A percentile compares a stretch with the other conserved stretches of the same genome.
phyloP scores from a whole-genome alignment of 2,113 vertebrate genomes.

The Micromys minutus region DNA sequence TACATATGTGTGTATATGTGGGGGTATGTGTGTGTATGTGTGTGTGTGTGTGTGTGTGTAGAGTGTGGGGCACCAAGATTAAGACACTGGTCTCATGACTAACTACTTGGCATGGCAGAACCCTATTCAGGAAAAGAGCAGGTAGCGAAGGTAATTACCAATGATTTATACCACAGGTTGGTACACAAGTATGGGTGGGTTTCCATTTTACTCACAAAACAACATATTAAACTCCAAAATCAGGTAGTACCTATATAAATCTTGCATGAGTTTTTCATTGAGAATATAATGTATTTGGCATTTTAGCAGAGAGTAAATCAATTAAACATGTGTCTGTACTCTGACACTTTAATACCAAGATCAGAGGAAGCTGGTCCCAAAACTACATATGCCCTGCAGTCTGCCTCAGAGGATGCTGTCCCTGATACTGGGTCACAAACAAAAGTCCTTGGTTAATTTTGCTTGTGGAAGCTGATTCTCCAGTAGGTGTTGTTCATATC shows the following conservation, averaged over 20 bases:
- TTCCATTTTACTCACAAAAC: not conserved
- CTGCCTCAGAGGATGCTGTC: not conserved
- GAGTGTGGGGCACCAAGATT: not conserved
- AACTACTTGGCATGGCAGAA: too few species aligned
- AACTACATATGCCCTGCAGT: not conserved
- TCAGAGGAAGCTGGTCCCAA: not conserved
- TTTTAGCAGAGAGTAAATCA: conserved; percentile 3
- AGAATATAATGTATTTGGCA: not conserved
- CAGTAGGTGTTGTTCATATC: conserved; percentile 5
- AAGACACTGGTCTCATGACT: not conserved
- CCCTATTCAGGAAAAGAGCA: not conserved
- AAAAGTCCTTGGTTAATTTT: not conserved
- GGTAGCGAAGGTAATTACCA: not conserved
- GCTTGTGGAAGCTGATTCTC: not conserved
- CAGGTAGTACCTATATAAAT: not conserved
- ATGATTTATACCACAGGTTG: not conserved
- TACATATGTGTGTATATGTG: too few species aligned
- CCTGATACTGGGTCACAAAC: not conserved
- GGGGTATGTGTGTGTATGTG: too few species aligned
- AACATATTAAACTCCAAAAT: not conserved
- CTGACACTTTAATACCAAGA: not conserved
- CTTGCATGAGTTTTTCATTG: not conserved
- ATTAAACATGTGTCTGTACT: not conserved
- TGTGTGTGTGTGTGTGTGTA: not conserved
- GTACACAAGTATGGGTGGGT: not conserved